Conservation (phyloP, 2,888 invertebrate species). For the Drosophila mimetica region DNA sequence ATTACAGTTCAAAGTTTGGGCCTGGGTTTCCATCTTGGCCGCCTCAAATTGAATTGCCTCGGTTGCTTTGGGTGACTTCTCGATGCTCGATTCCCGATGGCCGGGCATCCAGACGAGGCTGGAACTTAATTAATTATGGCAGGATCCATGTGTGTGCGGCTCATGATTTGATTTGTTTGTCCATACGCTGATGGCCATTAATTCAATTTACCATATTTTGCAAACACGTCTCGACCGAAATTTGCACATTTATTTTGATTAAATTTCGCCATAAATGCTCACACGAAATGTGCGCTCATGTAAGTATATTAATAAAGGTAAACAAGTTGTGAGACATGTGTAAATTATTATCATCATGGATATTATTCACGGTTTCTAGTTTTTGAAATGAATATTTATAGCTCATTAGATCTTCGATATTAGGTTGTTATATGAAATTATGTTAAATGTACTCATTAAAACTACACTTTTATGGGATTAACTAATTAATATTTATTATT, state of each 20-base stretch:
- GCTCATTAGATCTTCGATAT: no score
- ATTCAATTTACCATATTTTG: conserved; percentile 29
- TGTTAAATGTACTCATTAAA: no score
- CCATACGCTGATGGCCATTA: conserved; percentile 20
- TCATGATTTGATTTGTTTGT: conserved; percentile 33
- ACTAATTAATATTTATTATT: no score
- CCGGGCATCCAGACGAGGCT: conserved; percentile 12
- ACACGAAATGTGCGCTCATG: background rate
- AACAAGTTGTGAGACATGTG: background rate
- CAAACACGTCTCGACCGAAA: background rate
- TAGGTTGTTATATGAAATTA: no score
- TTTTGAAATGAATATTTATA: no score
- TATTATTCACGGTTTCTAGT: background rate
- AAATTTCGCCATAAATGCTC: conserved; percentile 1
- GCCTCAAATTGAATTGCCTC: conserved; percentile 12
- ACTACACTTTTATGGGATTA: no score
- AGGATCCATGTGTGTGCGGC: conserved; percentile 1
- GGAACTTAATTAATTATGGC: conserved; percentile 46
- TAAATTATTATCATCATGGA: no score
- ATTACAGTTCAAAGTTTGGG: conserved; percentile 51
- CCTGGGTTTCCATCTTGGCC: background rate
- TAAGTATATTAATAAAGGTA: background rate
- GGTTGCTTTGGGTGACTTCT: conserved; percentile 30
- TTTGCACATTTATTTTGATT: conserved; percentile 22
- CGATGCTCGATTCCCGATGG: conserved; percentile 23